Evolutionary conservation across 2,888 invertebrate species (phyloP), one percentile per base, ranked within the genome.

Genomic region (Phymatocera aterrima): DNA sequence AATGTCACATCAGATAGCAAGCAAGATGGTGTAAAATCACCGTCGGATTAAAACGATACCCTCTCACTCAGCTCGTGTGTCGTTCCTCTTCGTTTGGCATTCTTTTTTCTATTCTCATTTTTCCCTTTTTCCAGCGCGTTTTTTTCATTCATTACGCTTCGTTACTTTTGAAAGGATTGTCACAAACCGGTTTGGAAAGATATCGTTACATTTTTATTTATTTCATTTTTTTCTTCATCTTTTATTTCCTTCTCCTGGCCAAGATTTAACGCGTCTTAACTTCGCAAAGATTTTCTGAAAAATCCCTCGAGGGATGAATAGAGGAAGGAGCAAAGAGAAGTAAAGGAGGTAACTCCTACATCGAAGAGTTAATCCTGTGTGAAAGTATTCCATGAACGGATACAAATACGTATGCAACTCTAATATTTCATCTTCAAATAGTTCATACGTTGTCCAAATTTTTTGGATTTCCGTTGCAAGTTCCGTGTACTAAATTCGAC

Each of bases 21-120:
- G 82, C 83, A 87, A 87, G 85, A 87, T 83, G 82, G 84, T 87
- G 88, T 87, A 84, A 89, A 89, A 89, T 89, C 85, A 83, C 80
- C 60, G 46, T 48, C 12, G 64, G 77, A 77, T 77, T 75, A 75
- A 75, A 60, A 54, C 57, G 75, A 75, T 75, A 75, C 75, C 60
- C 75, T 54, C 18, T 60, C 18, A 57, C 40, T 15, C 57, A 57
- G 54, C 75, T 48, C 18, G 68, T 68, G 57, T 68, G 15, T 68
- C 46, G n/a, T 24, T 28, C 68, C 24, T 43, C 46, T 43, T 46
- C 46, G 68, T 21, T 43, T 31, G n/a, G 34, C n/a, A n/a, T n/a
- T 24, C 46, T 28, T 15, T 46, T 46, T 43, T 43, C 24, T 24
- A 10, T 65, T 21, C 31, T 24, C 15, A n/a, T 70, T 46, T 24